A percentile compares a stretch with the other conserved stretches of the same genome.
These are phyloP conservation scores for Heliconius hewitsoni DNA, from an alignment of 1,140 invertebrate genomes.

Conservation along the genomic window DNA sequence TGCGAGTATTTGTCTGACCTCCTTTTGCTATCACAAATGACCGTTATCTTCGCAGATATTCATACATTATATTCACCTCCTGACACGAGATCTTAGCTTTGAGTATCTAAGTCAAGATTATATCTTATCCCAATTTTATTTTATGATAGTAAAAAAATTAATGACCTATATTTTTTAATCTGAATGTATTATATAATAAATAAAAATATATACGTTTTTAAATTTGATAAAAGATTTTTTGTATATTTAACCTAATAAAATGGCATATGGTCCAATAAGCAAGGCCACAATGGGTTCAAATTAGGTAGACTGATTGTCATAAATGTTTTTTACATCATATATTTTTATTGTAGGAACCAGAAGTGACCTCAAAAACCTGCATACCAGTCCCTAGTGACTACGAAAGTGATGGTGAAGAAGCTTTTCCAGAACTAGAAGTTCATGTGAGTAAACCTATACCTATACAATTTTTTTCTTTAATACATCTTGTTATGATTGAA, in stretches of 20 bases:
- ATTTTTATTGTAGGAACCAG: constrained; percentile 57
- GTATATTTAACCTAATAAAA: no score
- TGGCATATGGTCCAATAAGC: no score
- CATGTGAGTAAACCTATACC: constrained; percentile 54
- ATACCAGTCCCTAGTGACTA: constrained; percentile 60
- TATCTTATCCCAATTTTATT: constrained; percentile 16
- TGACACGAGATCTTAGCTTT: constrained; percentile 34
- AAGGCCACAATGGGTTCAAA: no score
- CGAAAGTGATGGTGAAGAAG: constrained; percentile 75
- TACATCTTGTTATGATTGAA: neutral
- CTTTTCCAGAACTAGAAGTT: constrained; percentile 67
- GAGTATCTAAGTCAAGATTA: constrained; percentile 26
- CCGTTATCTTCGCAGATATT: constrained; percentile 30
- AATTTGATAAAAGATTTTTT: neutral
- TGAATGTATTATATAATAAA: neutral
- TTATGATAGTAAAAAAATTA: neutral
- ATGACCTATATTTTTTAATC: neutral
- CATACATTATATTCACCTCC: constrained; percentile 21
- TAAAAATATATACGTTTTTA: neutral
- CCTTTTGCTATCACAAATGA: constrained; percentile 36
- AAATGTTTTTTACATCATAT: neutral
- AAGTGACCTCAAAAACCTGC: constrained; percentile 55
- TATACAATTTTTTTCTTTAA: constrained; percentile 21
- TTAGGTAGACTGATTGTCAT: no score
- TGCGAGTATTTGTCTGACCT: constrained; percentile 30